Conservation (phyloP, 1,140 invertebrate species). For the Vanessa atalanta region DNA sequence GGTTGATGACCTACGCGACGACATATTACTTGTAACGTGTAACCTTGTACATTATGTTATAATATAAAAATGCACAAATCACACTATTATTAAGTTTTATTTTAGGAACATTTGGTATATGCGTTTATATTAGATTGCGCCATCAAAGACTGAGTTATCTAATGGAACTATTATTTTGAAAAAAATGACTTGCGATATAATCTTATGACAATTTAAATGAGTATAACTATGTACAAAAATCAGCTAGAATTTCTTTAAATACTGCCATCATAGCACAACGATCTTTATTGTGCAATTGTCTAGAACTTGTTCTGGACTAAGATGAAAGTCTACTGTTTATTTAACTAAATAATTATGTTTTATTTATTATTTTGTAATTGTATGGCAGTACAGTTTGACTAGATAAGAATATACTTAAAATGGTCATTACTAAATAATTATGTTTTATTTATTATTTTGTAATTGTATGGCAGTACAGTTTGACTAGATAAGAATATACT, state of each 20-base stretch:
- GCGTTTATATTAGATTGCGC: not conserved
- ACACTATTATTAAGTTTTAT: not conserved
- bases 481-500: not conserved
- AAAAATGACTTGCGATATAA: not conserved
- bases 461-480: not conserved
- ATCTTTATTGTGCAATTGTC: conserved; percentile 1
- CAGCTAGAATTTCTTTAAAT: not conserved
- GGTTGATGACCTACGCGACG: not conserved
- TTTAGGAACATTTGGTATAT: conserved; percentile 2
- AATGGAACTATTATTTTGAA: not conserved
- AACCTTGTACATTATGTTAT: not conserved
- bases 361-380: not conserved
- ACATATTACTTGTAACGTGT: not conserved
- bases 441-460: not conserved
- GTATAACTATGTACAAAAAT: not conserved
- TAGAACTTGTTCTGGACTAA: not conserved
- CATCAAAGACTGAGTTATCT: conserved; percentile 20
- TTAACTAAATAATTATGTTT: too few relatives aligned
- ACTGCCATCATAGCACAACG: not conserved
- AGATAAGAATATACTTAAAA: not conserved
- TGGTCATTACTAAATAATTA: not conserved
- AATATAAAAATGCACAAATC: conserved; percentile 1
- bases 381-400: not conserved
- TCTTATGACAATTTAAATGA: not conserved
- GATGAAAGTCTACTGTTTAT: not conserved